Percentiles rank a stretch among this genome's conserved stretches.
Conservation (phyloP, 2,888 invertebrate species). For the Pilophorus perplexus region DNA sequence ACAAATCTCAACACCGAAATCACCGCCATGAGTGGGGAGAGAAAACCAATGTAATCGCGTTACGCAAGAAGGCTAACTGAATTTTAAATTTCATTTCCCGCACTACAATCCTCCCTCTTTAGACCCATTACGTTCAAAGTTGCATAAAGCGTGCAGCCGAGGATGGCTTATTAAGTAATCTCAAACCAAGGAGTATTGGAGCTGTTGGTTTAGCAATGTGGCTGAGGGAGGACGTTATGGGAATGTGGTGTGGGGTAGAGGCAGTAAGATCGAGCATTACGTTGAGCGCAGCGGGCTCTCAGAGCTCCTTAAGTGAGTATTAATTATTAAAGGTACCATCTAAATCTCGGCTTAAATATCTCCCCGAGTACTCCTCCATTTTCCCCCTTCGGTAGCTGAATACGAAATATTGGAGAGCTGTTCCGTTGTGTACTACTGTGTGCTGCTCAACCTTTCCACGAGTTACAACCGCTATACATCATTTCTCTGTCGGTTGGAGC, state of each 20-base stretch:
- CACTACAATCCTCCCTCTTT: not conserved
- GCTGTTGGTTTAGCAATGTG: too few relatives aligned
- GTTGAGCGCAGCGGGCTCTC: not conserved
- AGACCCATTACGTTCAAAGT: slow-evolving; percentile 1
- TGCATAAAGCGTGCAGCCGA: too few relatives aligned
- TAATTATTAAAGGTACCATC: slow-evolving; percentile 15
- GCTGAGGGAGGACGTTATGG: too few relatives aligned
- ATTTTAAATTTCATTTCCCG: not conserved
- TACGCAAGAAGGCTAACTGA: too few relatives aligned
- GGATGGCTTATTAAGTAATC: slow-evolving; percentile 9
- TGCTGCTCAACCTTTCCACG: slow-evolving; percentile 25
- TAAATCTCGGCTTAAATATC: slow-evolving; percentile 20
- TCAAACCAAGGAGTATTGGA: not conserved
- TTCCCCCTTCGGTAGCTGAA: not conserved
- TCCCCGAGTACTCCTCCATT: slow-evolving; percentile 7
- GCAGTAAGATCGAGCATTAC: slow-evolving; percentile 2
- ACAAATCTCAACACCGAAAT: too few relatives aligned
- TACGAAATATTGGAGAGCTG: not conserved
- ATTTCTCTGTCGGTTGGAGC: slow-evolving; percentile 17
- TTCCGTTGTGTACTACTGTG: not conserved
- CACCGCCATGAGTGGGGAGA: too few relatives aligned
- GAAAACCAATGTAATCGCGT: too few relatives aligned
- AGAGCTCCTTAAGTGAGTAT: slow-evolving; percentile 17
- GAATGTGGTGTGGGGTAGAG: not conserved
- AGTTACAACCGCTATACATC: slow-evolving; percentile 25